Base-by-base conservation (phyloP, 2,113 vertebrate species). In the Thunnus maccoyii region DNA sequence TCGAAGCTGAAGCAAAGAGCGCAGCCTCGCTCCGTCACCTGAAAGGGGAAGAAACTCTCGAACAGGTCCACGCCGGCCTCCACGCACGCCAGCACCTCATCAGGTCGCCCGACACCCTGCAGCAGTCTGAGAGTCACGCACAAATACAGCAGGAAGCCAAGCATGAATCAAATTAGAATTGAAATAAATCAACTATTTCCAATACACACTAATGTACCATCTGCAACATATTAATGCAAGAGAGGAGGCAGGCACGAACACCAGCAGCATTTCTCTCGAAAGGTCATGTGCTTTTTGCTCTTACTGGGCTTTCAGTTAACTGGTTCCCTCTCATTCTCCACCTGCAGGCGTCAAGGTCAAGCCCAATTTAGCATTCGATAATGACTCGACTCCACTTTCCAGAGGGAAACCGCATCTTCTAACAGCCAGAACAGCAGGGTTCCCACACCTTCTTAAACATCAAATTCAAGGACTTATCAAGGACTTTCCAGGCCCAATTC, bases 61-160 rank as follows among this genome's bases (percentile, higher is more conserved):
- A 99, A 99, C 76, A 99, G 93, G 87, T 99, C 98, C 83, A 99
- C 96, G 16, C 98, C 98, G 9, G 95, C 96, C 88, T 98, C 96
- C 72, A 97, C 92, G 68, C 96, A 99, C 7, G 95, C 95, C 1
- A 99, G 88, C 46, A 99, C 96, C 79, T 99, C 96, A 74, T 99
- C 98, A 3, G 98, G 98, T 54, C 85, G 94, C 22, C 98, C 97
- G 10, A 99, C 72, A 2, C 98, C 97, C 62, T 96, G 96, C 77
- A 99, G 92, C 75, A 99, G 90, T 87, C 98, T 99, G 91, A 88
- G 10, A 50, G 5, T 27, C 61, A 85, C 1, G 16, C 44, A 82
- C 15, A 82, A 13, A 76, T 44, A 82, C 50, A 71, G 16, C 27
- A 79, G 25, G 47, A 30, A 52, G 62, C 47, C 9, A 36, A 51